A percentile compares a stretch with the other conserved stretches of the same genome.
These are phyloP conservation scores for Brachionus rotundiformis DNA, from an alignment of 1,140 invertebrate species.

Conservation along the genomic window DNA sequence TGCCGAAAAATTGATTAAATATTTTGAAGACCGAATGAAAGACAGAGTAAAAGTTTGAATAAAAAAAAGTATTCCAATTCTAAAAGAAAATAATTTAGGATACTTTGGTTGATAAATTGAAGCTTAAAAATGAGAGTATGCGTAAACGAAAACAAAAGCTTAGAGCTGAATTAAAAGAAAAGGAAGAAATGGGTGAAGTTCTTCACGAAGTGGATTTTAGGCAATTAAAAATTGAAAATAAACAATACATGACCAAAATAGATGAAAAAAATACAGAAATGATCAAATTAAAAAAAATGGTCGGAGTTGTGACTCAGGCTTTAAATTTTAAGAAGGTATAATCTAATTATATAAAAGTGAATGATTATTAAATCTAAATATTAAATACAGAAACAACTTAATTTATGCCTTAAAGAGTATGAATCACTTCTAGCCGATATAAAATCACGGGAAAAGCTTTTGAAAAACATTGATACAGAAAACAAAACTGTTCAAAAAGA, in stretches of 20 bases:
- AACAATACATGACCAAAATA: slow-evolving; percentile 64
- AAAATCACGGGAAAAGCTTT: not conserved
- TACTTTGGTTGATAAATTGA: slow-evolving; percentile 62
- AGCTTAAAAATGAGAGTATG: slow-evolving; percentile 62
- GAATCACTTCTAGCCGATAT: slow-evolving; percentile 45
- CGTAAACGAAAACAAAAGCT: slow-evolving; percentile 64
- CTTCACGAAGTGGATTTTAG: slow-evolving; percentile 65
- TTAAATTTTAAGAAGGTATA: slow-evolving; percentile 56
- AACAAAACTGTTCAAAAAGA: slow-evolving; percentile 56
- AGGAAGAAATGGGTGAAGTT: slow-evolving; percentile 65
- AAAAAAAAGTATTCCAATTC: not conserved
- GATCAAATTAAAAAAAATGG: slow-evolving; percentile 62
- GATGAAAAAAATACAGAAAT: slow-evolving; percentile 64
- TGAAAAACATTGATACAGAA: slow-evolving; percentile 38
- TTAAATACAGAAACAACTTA: slow-evolving; percentile 43
- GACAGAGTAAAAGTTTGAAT: slow-evolving; percentile 57
- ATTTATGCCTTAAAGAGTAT: slow-evolving; percentile 1
- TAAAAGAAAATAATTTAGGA: slow-evolving; percentile 57
- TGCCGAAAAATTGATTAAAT: slow-evolving; percentile 62
- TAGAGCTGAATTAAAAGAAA: slow-evolving; percentile 63
- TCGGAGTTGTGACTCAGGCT: slow-evolving; percentile 61
- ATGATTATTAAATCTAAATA: too few species aligned
- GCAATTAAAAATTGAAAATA: slow-evolving; percentile 65
- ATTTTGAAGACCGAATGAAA: slow-evolving; percentile 62
- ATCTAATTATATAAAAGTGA: too few species aligned